Conservation (phyloP, 2,797 vertebrate genomes). For the Catharus ustulatus region DNA sequence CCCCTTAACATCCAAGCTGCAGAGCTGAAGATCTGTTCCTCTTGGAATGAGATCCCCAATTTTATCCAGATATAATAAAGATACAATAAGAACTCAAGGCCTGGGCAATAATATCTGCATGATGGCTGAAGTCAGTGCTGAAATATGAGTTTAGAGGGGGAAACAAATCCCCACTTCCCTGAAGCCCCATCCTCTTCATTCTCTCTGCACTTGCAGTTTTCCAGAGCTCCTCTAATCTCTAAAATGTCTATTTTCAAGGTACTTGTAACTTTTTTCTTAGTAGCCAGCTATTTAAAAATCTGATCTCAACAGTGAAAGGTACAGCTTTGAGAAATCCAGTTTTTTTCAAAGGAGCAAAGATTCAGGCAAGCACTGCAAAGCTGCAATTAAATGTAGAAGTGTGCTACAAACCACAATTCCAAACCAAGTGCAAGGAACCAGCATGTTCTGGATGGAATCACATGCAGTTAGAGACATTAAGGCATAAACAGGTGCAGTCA, state of each 20-base stretch:
- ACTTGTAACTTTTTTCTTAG: neutral
- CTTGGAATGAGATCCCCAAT: neutral
- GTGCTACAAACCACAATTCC: neutral
- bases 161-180: neutral
- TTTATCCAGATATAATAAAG: neutral
- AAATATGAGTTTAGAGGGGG: neutral
- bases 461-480: neutral
- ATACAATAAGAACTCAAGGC: neutral
- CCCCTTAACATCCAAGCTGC: neutral
- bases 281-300: neutral
- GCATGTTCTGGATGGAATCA: neutral
- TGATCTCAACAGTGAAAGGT: neutral
- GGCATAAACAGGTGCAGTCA: constrained; percentile 26
- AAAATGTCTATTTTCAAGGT: neutral
- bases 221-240: neutral
- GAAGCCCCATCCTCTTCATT: neutral
- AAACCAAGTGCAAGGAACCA: neutral
- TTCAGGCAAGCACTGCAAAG: neutral
- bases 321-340: neutral
- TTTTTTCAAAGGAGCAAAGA: neutral
- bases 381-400: neutral
- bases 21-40: neutral
- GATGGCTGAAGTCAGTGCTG: neutral
- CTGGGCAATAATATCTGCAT: neutral
- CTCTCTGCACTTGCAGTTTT: neutral